Base-by-base conservation (phyloP, 2,113 vertebrate genomes). In the Rafetus swinhoei region DNA sequence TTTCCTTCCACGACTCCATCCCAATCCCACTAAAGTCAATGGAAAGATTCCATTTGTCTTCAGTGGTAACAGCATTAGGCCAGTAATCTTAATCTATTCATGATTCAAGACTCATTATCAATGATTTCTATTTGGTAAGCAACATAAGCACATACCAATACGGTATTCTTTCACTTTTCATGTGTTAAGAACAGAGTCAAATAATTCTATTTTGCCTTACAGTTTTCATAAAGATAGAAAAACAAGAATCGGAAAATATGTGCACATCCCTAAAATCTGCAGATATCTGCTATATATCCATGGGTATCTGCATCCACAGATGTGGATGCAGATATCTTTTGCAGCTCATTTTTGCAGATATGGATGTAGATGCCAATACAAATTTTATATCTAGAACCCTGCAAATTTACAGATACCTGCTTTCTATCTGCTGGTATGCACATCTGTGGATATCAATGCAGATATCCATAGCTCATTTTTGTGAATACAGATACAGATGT, bases 141-240 rank as follows among this genome's bases (percentile, higher is more conserved):
- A 90, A 45, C 10, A 45, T 45, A 35, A 76, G 39, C 22, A 90
- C 60, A 15, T 62, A 93, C 11, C 27, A 89, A 89, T 87, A 65
- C 0, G 0, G 0, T 53, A 87, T 76, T 92, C 16, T 62, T 35
- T 94, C 50, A 94, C 21, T 83, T 82, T 92, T 83, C 57, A 88
- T 74, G 2, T 3, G 18, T 39, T 59, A 84, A 8, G 35, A 82
- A 59, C 32, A 79, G 77, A 29, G 19, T 22, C 79, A 62, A 81
- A 19, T 35, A 72, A n/a, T 72, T 76, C 21, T n/a, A 74, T 74
- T 69, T 74, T 13, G 21, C 35, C 35, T 45, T 12, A 94, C 86
- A 16, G 84, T 22, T 90, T 94, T 92, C 1, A 10, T 91, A 22
- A 52, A 35, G 93, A 76, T 16, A 97, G 89, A 92, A 69, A 88